phyloP scores from a whole-genome alignment of 2,797 vertebrate species.

The Pelochelys cantorii region DNA sequence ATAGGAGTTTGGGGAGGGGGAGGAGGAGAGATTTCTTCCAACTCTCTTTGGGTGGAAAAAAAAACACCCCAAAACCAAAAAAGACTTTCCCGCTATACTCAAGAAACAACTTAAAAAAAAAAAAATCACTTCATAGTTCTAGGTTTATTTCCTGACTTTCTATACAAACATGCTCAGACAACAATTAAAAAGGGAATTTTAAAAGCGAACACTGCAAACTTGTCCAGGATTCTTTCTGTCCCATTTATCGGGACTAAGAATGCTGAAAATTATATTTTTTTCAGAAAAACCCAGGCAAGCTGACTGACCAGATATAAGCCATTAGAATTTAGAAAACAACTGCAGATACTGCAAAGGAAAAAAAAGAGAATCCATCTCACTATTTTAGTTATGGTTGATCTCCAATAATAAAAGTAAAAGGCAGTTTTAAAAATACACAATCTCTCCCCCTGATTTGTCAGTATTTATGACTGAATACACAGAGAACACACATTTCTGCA shows the following conservation, averaged over 20 bases:
- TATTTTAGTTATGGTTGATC: background rate
- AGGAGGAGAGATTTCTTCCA: background rate
- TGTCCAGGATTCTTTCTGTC: background rate
- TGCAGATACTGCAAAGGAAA: background rate
- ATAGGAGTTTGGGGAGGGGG: background rate
- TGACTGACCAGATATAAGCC: background rate
- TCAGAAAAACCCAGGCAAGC: background rate
- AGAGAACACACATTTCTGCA: background rate
- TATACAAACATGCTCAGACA: background rate
- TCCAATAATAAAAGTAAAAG: background rate
- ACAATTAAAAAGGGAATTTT: background rate
- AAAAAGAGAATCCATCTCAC: background rate
- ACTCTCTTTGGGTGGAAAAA: background rate
- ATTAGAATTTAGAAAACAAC: background rate
- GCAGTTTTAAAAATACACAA: background rate
- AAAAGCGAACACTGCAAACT: background rate
- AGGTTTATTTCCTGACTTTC: fast-evolving
- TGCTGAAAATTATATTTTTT: background rate
- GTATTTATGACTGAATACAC: background rate
- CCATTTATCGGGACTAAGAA: background rate
- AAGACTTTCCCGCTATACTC: background rate
- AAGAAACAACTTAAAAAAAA: background rate
- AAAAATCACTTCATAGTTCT: background rate
- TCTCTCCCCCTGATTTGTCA: background rate
- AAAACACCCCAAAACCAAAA: fast-evolving